phyloP scores from a whole-genome alignment of 2,888 invertebrate genomes.

The Chydorus sphaericus region DNA sequence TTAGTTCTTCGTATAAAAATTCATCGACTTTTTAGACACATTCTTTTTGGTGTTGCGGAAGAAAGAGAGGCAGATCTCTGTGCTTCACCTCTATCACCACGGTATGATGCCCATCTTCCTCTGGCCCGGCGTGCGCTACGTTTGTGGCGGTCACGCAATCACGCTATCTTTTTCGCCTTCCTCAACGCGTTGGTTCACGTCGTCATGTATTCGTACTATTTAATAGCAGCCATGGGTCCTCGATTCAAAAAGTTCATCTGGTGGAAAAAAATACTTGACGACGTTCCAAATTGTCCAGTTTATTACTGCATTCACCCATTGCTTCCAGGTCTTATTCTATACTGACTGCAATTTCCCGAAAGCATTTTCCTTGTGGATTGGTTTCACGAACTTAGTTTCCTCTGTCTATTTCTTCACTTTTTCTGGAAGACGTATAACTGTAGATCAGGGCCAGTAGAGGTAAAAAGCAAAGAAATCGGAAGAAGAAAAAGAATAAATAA shows the following conservation, averaged over 20 bases:
- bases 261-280: neutral
- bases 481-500: too few species aligned
- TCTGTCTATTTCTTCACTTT: slow-evolving; percentile 50
- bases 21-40: neutral
- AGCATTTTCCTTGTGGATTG: slow-evolving; percentile 85
- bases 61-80: neutral
- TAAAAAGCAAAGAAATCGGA: too few species aligned
- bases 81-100: neutral
- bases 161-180: neutral
- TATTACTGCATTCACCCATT: slow-evolving; percentile 75
- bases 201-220: neutral
- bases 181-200: neutral
- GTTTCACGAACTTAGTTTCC: slow-evolving; percentile 88
- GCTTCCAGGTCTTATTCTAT: slow-evolving; percentile 80
- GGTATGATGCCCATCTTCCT: neutral
- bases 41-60: neutral
- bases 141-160: neutral
- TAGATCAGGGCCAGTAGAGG: too few species aligned
- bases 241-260: neutral
- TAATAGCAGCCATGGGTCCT: neutral
- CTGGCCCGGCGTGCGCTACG: neutral
- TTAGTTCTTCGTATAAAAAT: neutral
- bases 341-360: slow-evolving; percentile 78
- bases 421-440: neutral
- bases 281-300: slow-evolving; percentile 42